Base-by-base conservation (phyloP, 2,888 invertebrate genomes). In the Leucoma salicis region DNA sequence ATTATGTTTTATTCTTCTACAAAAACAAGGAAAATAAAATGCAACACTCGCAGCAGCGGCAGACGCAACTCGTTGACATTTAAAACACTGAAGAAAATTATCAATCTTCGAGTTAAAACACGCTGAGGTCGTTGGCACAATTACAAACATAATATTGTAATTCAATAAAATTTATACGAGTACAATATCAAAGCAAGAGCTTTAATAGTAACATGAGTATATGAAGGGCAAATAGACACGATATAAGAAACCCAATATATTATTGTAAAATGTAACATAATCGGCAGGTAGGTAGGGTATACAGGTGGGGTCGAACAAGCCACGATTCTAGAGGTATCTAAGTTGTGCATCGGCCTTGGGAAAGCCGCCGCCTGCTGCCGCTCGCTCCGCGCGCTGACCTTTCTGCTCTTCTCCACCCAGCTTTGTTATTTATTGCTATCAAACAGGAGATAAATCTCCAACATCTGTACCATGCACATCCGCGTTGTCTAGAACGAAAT, bases 321-420 rank as follows among this genome's bases (percentile, higher is more conserved):
- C 75, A 74, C 75, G 73, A 74, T 61, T 70, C 62, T 63, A 45
- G 54, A 60, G 70, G 60, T 82, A 82, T 82, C 79, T 74, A 76
- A 72, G 68, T 71, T 76, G 72, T 69, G 76, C 68, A 81, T 82
- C 82, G 82, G 79, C 82, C 83, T 82, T 84, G 83, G 77, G 73
- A 71, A 69, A 70, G 73, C 70, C 70, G 74, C 63, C 53, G 58
- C 57, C 40, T 55, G 56, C 55, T 63, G 61, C 74, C 70, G 65
- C 67, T 68, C 66, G 64, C 64, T 63, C 46, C 57, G 61, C 66
- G 52, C 65, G 59, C 61, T 70, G 73, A 71, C 74, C 70, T 84
- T 83, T 83, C 70, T 73, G 75, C 70, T 75, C 73, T 70, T 72
- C 74, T 63, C 64, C 60, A 57, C 66, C 66, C 64, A 61, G 63